phyloP scores from a whole-genome alignment of 64 coral and sea anemone species.

The Cladopsammia gracilis region DNA sequence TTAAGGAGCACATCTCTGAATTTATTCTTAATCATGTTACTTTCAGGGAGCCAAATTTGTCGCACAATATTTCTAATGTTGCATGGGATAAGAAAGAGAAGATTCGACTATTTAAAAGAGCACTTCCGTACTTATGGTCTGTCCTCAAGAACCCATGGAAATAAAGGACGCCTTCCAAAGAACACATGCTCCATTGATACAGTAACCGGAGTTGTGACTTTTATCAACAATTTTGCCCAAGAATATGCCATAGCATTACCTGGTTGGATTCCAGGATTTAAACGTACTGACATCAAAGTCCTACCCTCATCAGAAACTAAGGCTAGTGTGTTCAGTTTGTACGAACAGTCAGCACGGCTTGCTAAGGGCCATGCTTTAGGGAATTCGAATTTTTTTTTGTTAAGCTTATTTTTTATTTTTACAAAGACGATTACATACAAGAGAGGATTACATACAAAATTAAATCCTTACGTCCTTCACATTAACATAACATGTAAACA shows the following conservation, averaged over 20 bases:
- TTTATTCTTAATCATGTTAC: too few relatives aligned
- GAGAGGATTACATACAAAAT: too few relatives aligned
- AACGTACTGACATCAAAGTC: conserved; percentile 43
- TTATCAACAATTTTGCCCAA: too few relatives aligned
- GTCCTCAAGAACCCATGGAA: conserved; percentile 40
- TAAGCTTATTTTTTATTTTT: too few relatives aligned
- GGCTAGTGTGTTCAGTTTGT: background rate
- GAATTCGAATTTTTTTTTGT: too few relatives aligned
- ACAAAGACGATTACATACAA: too few relatives aligned
- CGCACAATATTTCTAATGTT: conserved; percentile 26
- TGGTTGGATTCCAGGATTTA: conserved; percentile 64
- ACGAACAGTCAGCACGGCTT: conserved; percentile 5
- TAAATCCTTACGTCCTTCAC: too few relatives aligned
- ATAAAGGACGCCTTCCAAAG: conserved; percentile 29
- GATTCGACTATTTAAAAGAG: conserved; percentile 37
- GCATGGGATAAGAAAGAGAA: conserved; percentile 14
- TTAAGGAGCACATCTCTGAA: too few relatives aligned
- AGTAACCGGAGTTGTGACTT: conserved; percentile 35
- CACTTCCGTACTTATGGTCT: conserved; percentile 48
- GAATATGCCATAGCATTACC: conserved; percentile 48
- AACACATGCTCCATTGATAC: conserved; percentile 8
- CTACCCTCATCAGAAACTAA: background rate
- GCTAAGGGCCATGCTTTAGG: background rate
- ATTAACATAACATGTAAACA: too few relatives aligned
- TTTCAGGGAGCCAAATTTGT: conserved; percentile 23